Conservation (phyloP, 1,140 invertebrate species). For the Pseudomyrmex sp. region DNA sequence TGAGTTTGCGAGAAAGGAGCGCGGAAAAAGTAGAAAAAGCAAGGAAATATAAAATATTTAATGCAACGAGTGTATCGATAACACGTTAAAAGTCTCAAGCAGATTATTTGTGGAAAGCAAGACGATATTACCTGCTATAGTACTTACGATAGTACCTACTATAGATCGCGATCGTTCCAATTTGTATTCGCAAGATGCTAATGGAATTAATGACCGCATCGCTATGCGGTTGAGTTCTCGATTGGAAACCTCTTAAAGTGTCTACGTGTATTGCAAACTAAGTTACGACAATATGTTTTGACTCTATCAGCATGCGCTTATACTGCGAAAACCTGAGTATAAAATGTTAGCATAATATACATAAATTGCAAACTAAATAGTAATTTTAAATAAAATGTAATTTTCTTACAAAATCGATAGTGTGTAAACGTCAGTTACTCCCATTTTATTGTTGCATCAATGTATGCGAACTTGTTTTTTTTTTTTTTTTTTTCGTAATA, state of each 20-base stretch:
- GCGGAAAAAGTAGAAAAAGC: too few relatives aligned
- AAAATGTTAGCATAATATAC: too few relatives aligned
- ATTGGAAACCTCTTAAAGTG: conserved; percentile 54
- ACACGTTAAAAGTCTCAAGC: not conserved
- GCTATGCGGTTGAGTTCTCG: not conserved
- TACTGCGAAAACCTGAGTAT: not conserved
- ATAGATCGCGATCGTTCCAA: not conserved
- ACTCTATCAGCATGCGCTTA: conserved; percentile 20
- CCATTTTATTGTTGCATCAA: too few relatives aligned
- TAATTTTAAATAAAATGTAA: too few relatives aligned
- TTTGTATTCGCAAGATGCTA: conserved; percentile 41
- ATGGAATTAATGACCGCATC: conserved; percentile 51
- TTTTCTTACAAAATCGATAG: too few relatives aligned
- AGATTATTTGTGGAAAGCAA: not conserved
- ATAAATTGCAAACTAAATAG: too few relatives aligned
- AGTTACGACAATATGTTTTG: conserved; percentile 16
- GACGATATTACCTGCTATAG: not conserved
- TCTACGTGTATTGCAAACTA: conserved; percentile 47
- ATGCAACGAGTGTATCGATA: not conserved
- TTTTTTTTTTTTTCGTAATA: too few relatives aligned
- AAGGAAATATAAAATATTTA: not conserved
- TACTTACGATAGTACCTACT: not conserved
- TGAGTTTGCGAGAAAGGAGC: too few relatives aligned
- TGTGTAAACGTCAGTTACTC: too few relatives aligned
- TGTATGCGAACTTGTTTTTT: too few relatives aligned